Percentiles rank a stretch among this genome's conserved stretches.
Evolutionary conservation across 2,888 invertebrate species (phyloP).

Genomic region (Cremastobaeus sp.): DNA sequence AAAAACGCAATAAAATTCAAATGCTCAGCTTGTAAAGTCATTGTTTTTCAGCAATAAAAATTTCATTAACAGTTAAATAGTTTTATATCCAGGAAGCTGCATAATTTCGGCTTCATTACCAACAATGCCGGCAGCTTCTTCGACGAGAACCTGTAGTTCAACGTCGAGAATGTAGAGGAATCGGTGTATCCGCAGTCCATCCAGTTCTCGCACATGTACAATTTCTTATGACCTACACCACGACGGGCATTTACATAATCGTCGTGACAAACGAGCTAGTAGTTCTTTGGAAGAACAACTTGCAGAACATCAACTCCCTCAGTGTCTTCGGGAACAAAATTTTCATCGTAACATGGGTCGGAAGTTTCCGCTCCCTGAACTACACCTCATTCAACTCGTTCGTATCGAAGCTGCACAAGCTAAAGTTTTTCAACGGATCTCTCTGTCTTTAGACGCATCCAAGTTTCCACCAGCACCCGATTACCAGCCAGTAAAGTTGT

Average conservation of each 20-base stretch:
- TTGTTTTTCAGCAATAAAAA: too few relatives aligned
- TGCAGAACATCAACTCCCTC: constrained; percentile 82
- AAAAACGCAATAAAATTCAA: too few relatives aligned
- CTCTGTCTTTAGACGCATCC: constrained; percentile 81
- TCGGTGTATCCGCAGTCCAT: constrained; percentile 79
- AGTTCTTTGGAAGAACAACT: constrained; percentile 84
- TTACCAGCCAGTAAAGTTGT: too few relatives aligned
- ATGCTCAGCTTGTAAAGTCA: too few relatives aligned
- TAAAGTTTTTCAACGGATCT: constrained; percentile 82
- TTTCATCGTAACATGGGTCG: constrained; percentile 83
- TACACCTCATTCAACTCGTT: constrained; percentile 82
- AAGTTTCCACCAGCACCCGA: too few relatives aligned
- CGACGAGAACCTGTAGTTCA: constrained; percentile 62
- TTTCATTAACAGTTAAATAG: too few relatives aligned
- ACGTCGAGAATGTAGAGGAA: constrained; percentile 60
- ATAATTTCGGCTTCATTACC: constrained; percentile 66
- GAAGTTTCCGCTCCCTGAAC: constrained; percentile 81
- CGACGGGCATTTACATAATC: constrained; percentile 85
- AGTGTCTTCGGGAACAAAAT: constrained; percentile 81
- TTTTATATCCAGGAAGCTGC: constrained; percentile 56
- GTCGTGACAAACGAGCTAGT: constrained; percentile 83
- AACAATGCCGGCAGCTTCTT: constrained; percentile 56
- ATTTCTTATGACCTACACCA: constrained; percentile 84
- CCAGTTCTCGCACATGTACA: constrained; percentile 83
- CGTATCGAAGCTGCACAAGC: constrained; percentile 82